Percentiles rank a stretch among this genome's conserved stretches.
Conservation (phyloP, 2,113 vertebrate species). For the Pteropus alecto region DNA sequence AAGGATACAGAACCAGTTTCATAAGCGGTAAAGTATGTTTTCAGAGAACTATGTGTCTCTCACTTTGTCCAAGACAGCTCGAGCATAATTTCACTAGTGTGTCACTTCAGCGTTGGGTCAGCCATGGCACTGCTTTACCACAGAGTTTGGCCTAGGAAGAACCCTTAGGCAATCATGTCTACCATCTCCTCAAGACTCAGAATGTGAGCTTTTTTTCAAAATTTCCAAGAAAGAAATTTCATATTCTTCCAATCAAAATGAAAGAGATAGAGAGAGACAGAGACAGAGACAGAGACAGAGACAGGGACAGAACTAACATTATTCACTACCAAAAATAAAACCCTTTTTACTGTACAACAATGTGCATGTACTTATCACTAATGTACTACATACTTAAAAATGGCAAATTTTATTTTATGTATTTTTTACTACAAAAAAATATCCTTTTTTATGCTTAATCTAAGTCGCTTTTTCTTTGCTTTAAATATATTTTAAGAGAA, state of each 20-base stretch:
- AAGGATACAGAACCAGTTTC: background rate
- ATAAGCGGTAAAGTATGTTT: rapidly evolving
- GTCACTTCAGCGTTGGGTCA: background rate
- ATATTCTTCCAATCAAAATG: background rate
- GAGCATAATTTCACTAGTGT: background rate
- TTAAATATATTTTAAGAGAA: background rate
- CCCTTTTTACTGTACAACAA: background rate
- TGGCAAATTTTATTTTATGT: background rate
- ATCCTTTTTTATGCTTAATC: background rate
- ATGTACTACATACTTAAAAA: background rate
- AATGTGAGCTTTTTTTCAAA: background rate
- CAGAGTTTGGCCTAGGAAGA: too few species aligned
- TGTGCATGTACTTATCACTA: background rate
- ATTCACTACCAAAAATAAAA: background rate
- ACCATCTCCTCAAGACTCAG: background rate
- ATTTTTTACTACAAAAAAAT: background rate
- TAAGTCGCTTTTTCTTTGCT: background rate
- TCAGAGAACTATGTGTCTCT: background rate
- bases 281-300: background rate
- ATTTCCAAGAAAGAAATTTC: background rate
- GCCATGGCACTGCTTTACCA: background rate
- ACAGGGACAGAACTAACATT: background rate
- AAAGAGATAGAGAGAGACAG: background rate
- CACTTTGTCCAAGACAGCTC: background rate
- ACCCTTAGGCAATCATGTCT: background rate